Conservation (phyloP, 2,888 invertebrate species). For the Dryobotodes eremita region DNA sequence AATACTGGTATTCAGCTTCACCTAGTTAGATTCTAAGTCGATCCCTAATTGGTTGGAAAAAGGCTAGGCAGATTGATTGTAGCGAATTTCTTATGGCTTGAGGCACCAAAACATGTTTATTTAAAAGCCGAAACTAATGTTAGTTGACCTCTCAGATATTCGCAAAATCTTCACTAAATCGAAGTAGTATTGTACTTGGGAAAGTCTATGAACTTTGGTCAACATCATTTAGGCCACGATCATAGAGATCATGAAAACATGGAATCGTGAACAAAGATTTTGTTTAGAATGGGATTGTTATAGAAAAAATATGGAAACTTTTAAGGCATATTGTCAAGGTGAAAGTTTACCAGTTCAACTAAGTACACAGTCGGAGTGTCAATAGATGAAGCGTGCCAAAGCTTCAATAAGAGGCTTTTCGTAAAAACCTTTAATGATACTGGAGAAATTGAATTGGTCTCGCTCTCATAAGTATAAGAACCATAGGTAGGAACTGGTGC, state of each 20-base stretch:
- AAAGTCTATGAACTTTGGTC: conserved; percentile 35
- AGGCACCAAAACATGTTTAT: conserved; percentile 33
- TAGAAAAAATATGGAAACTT: conserved; percentile 17
- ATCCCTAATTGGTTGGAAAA: no score
- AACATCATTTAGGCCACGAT: conserved; percentile 34
- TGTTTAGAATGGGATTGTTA: neutral
- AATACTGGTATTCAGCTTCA: no score
- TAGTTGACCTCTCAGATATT: conserved; percentile 50
- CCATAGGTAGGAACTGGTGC: neutral
- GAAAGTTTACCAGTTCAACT: conserved; percentile 14
- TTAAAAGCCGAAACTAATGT: conserved; percentile 55
- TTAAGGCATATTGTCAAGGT: conserved; percentile 39
- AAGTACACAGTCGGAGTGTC: neutral
- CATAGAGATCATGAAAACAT: conserved; percentile 28
- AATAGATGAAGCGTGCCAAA: neutral
- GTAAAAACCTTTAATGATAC: neutral
- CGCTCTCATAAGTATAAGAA: conserved; percentile 37
- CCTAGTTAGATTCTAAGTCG: no score
- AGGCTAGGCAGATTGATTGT: no score
- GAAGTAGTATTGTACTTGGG: conserved; percentile 18
- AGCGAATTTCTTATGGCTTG: conserved; percentile 17
- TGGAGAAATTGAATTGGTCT: conserved; percentile 26
- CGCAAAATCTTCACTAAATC: conserved; percentile 39
- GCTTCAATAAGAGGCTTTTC: neutral
- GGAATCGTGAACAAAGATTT: conserved; percentile 35